Percentiles rank a stretch among this genome's conserved stretches.
Evolutionary conservation across 2,113 vertebrate genomes (phyloP).

Genomic region (Pachypanchax playfairii): DNA sequence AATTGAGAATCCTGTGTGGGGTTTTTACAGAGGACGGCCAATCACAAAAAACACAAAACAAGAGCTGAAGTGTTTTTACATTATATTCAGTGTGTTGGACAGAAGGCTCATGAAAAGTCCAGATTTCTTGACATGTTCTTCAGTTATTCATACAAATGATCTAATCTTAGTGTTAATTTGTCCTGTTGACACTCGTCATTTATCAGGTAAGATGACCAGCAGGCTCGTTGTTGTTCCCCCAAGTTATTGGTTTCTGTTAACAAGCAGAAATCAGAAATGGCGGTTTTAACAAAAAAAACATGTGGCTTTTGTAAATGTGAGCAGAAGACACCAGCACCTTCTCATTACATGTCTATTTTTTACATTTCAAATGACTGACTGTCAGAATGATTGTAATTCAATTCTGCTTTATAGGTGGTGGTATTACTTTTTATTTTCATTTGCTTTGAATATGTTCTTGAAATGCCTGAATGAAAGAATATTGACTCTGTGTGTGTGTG

Average conservation of each 20-base stretch:
- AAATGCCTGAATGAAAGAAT: slow-evolving; percentile 48
- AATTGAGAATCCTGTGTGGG: neutral
- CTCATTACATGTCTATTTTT: slow-evolving; percentile 50
- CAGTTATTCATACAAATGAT: neutral
- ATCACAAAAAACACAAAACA: too few relatives aligned
- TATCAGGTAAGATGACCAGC: slow-evolving; percentile 16
- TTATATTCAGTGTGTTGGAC: neutral
- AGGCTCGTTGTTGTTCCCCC: neutral
- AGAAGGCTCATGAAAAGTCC: neutral
- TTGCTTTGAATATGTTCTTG: slow-evolving; percentile 40
- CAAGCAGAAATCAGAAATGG: slow-evolving; percentile 20
- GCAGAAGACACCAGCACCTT: slow-evolving; percentile 58
- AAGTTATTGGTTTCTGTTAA: neutral
- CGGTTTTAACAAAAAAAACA: slow-evolving; percentile 39
- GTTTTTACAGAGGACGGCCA: too few relatives aligned
- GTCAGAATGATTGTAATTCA: slow-evolving; percentile 68
- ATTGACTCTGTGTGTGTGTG: slow-evolving; percentile 1
- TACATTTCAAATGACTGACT: slow-evolving; percentile 68
- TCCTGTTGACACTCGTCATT: neutral
- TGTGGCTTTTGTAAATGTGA: slow-evolving; percentile 58
- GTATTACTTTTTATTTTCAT: neutral
- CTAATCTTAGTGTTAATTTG: neutral
- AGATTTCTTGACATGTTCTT: too few relatives aligned
- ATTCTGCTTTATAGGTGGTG: slow-evolving; percentile 24
- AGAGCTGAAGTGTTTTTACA: neutral